Conservation (phyloP, 2,797 vertebrate species). For the Microctenopoma stevenorrisi region DNA sequence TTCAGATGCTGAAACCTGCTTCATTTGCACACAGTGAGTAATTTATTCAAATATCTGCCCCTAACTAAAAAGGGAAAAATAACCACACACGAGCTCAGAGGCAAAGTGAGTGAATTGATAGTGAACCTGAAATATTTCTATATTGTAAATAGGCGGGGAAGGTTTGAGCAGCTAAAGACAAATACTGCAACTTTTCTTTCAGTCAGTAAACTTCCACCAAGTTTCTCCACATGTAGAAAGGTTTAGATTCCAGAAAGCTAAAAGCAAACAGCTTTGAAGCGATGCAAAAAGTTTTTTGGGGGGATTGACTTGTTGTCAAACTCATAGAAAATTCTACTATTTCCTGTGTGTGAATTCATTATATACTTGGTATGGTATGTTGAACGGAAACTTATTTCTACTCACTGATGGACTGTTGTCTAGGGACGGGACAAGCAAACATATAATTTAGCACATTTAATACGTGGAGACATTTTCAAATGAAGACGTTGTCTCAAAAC, state of each 20-base stretch:
- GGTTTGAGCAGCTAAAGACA: slow-evolving; percentile 10
- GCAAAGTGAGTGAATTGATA: slow-evolving; percentile 24
- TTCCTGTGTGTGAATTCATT: slow-evolving; percentile 13
- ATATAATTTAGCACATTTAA: not conserved
- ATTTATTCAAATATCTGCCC: slow-evolving; percentile 46
- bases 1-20: slow-evolving; percentile 36
- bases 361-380: not conserved
- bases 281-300: slow-evolving; percentile 17
- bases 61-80: slow-evolving; percentile 8
- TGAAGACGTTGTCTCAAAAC: not conserved
- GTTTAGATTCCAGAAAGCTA: slow-evolving; percentile 21
- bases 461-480: not conserved
- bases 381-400: slow-evolving; percentile 17
- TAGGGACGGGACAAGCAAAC: not conserved
- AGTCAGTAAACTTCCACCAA: slow-evolving; percentile 19
- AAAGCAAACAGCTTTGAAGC: slow-evolving; percentile 16
- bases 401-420: not conserved
- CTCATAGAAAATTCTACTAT: slow-evolving; percentile 12
- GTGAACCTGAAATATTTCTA: slow-evolving; percentile 38
- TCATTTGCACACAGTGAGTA: slow-evolving; percentile 34
- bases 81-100: slow-evolving; percentile 7
- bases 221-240: slow-evolving; percentile 24
- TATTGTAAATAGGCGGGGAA: slow-evolving; percentile 31
- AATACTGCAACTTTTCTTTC: slow-evolving; percentile 20
- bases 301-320: slow-evolving; percentile 21